phyloP scores from a whole-genome alignment of 2,113 vertebrate species.

The Dolichotis patagonum region DNA sequence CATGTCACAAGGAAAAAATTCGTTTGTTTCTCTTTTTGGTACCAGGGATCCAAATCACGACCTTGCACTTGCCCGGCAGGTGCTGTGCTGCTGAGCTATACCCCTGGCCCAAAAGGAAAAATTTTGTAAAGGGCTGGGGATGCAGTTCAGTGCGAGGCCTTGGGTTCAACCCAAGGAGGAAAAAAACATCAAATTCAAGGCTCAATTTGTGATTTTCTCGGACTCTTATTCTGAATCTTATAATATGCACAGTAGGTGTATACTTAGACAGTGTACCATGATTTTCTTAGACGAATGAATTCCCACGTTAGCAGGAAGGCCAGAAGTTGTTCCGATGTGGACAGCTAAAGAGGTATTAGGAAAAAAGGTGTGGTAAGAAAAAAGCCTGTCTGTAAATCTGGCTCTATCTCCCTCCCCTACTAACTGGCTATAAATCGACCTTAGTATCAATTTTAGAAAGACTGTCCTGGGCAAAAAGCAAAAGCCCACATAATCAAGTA shows the following conservation, averaged over 20 bases:
- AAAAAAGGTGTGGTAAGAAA: background rate
- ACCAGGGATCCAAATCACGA: too few relatives aligned
- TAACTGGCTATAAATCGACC: background rate
- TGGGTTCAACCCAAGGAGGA: too few relatives aligned
- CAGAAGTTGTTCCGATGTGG: background rate
- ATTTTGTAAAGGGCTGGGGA: background rate
- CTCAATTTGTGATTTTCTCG: slow-evolving; percentile 18
- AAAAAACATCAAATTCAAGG: background rate
- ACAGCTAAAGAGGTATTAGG: slow-evolving; percentile 42
- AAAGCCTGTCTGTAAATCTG: background rate
- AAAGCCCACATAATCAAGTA: background rate
- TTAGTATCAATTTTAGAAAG: background rate
- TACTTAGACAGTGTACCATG: background rate
- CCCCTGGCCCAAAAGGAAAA: background rate
- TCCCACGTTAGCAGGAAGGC: background rate
- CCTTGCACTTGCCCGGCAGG: too few relatives aligned
- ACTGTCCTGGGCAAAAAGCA: background rate
- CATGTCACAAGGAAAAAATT: background rate
- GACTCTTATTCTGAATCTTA: slow-evolving; percentile 26
- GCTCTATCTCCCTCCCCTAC: background rate
- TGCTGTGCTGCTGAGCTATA: too few relatives aligned
- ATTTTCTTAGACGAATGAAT: background rate
- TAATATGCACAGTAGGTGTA: background rate
- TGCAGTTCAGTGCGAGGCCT: background rate
- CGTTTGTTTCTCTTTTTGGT: too few relatives aligned